These are phyloP conservation scores for Orius insidiosus DNA, from an alignment of 1,140 invertebrate genomes.

Conservation along the genomic window DNA sequence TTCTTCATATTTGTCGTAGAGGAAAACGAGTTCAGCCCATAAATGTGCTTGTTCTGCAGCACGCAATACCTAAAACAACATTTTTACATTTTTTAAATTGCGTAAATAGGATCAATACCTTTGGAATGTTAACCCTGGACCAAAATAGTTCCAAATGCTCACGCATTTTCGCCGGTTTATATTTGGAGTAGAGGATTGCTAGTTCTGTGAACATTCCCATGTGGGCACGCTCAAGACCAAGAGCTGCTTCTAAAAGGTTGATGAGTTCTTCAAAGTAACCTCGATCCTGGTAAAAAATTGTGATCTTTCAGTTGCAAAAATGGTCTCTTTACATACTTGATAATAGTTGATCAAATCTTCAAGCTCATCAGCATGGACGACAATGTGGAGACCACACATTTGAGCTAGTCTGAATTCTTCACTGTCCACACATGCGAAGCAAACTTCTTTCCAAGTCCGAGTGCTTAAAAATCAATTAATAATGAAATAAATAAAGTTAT, in stretches of 20 bases:
- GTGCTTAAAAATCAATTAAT: too few species aligned
- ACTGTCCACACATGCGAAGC: conserved; percentile 97
- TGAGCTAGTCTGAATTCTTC: conserved; percentile 94
- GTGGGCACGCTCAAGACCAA: conserved; percentile 91
- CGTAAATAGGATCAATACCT: too few species aligned
- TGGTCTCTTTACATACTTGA: too few species aligned
- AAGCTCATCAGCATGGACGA: conserved; percentile 96
- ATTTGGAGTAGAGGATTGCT: conserved; percentile 96
- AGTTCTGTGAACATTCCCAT: conserved; percentile 99
- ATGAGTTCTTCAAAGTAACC: conserved; percentile 98
- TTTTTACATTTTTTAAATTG: too few species aligned
- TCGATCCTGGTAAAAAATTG: too few species aligned
- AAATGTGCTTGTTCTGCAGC: conserved; percentile 96
- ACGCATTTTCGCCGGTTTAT: conserved; percentile 94
- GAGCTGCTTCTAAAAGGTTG: conserved; percentile 82
- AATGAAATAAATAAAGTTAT: too few species aligned
- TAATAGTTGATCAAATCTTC: conserved; percentile 99
- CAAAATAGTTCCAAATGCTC: conserved; percentile 99
- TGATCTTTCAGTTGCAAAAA: too few species aligned
- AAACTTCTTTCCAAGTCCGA: conserved; percentile 99
- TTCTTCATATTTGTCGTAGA: conserved; percentile 99
- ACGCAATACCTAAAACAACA: too few species aligned
- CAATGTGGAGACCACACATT: conserved; percentile 98
- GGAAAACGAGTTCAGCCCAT: conserved; percentile 96
- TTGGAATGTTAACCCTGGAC: conserved; percentile 99